These are phyloP conservation scores for Karalla daura DNA, from an alignment of 2,797 vertebrate species.

Conservation along the genomic window DNA sequence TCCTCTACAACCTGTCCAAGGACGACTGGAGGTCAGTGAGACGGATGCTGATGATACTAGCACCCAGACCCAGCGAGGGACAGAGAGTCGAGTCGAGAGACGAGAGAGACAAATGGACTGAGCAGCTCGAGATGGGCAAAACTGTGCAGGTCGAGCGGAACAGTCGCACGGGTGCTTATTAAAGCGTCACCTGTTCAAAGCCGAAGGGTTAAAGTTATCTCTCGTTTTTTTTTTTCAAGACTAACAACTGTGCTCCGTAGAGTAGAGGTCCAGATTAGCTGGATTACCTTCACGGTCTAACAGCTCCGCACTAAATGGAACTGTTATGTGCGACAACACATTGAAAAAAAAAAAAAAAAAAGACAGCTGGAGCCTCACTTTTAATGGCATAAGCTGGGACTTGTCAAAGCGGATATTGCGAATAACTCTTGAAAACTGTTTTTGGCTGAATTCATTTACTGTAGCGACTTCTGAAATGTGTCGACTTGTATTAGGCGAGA, in stretches of 20 bases:
- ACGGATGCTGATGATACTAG: too few relatives aligned
- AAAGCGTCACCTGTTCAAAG: not conserved
- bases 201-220: not conserved
- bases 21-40: slow-evolving; percentile 96
- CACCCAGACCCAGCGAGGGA: too few relatives aligned
- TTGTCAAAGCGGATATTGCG: slow-evolving; percentile 48
- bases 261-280: slow-evolving; percentile 20
- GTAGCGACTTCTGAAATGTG: slow-evolving; percentile 28
- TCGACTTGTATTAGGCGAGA: slow-evolving; percentile 12
- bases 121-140: slow-evolving; percentile 9
- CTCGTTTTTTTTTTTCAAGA: slow-evolving; percentile 19
- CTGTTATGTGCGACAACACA: slow-evolving; percentile 27
- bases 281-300: slow-evolving; percentile 42
- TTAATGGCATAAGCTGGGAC: slow-evolving; percentile 10
- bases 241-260: slow-evolving; percentile 10
- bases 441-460: slow-evolving; percentile 35
- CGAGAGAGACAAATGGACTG: not conserved
- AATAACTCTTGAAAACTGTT: slow-evolving; percentile 41
- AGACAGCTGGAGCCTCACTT: slow-evolving; percentile 40
- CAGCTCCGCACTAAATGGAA: slow-evolving; percentile 31
- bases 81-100: slow-evolving; percentile 6
- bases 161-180: not conserved
- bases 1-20: slow-evolving; percentile 96
- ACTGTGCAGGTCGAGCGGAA: slow-evolving; percentile 8
- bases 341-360: slow-evolving; percentile 37